Evolutionary conservation across 2,888 invertebrate species (phyloP).

Genomic region (Callimorpha dominula): DNA sequence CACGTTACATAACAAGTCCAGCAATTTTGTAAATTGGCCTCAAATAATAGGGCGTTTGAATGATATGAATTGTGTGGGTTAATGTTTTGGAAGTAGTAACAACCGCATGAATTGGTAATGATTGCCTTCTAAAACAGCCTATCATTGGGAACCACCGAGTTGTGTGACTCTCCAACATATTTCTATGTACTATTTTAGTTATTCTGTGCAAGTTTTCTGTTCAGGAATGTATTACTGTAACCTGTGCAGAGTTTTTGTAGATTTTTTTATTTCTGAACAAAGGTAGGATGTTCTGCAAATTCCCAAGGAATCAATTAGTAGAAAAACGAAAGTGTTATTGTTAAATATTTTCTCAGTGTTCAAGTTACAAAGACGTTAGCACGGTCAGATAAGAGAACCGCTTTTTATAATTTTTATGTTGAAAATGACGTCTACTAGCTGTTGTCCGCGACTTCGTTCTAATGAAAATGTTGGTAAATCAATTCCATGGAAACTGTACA

Average conservation of each 20-base stretch:
- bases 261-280: not conserved
- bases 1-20: slow-evolving; percentile 28
- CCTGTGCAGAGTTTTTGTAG: not conserved
- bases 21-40: slow-evolving; percentile 44
- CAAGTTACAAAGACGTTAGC: not conserved
- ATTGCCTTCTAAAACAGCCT: not conserved
- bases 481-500: no score
- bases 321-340: not conserved
- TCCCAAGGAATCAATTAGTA: not conserved
- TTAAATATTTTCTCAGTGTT: not conserved
- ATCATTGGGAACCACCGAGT: not conserved
- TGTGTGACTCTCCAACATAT: not conserved
- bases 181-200: not conserved
- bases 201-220: not conserved
- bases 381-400: not conserved
- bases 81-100: slow-evolving; percentile 33
- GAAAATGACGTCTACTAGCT: not conserved
- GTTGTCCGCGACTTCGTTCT: not conserved
- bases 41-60: slow-evolving; percentile 37
- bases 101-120: not conserved
- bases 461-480: no score
- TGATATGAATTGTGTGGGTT: slow-evolving; percentile 27
- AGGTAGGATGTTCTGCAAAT: not conserved
- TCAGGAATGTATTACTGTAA: not conserved
- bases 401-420: not conserved